phyloP scores from a whole-genome alignment of 2,888 invertebrate species.

The Mesorhabditis sp. region DNA sequence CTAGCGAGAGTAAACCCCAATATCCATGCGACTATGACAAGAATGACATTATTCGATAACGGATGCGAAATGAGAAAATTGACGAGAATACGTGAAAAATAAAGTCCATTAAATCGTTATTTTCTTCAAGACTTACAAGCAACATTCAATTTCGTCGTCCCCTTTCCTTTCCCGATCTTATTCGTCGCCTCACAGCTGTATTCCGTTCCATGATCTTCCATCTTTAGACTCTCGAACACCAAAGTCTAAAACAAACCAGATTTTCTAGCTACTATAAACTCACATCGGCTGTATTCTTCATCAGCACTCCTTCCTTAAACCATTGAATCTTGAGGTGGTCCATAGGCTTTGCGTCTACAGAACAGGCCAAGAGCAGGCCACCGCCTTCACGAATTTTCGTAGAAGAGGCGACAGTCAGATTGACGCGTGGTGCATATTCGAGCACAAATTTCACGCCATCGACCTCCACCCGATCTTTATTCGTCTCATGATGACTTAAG shows the following conservation, averaged over 20 bases:
- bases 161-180: conserved; percentile 40
- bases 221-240: conserved; percentile 42
- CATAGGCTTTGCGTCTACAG: conserved; percentile 51
- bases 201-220: conserved; percentile 48
- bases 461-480: conserved; percentile 36
- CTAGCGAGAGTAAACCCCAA: too few relatives aligned
- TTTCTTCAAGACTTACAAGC: conserved; percentile 33
- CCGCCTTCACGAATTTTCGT: conserved; percentile 41
- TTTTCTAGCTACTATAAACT: conserved; percentile 6
- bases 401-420: conserved; percentile 35
- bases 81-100: not conserved
- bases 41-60: too few relatives aligned
- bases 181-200: conserved; percentile 45
- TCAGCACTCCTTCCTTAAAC: conserved; percentile 36
- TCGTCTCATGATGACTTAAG: conserved; percentile 38
- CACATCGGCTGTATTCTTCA: conserved; percentile 37
- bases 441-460: conserved; percentile 41
- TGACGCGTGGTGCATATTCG: conserved; percentile 46
- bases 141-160: conserved; percentile 39
- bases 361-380: conserved; percentile 45
- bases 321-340: conserved; percentile 42
- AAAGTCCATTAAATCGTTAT: not conserved
- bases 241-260: conserved; percentile 33
- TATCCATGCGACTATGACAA: not conserved
- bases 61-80: not conserved